phyloP scores from a whole-genome alignment of 2,888 invertebrate genomes.

The Diaphora mendica region DNA sequence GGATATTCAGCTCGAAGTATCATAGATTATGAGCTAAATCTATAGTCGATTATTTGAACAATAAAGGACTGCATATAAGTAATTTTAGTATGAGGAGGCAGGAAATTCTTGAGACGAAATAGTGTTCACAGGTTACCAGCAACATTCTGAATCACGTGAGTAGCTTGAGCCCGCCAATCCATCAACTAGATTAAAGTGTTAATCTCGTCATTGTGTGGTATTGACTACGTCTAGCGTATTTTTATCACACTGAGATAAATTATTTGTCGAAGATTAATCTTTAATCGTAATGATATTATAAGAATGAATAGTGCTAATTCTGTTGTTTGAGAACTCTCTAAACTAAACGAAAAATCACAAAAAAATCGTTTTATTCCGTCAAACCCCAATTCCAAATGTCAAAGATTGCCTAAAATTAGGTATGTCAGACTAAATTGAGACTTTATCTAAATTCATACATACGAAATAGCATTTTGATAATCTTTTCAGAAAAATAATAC shows the following conservation, averaged over 20 bases:
- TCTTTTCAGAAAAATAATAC: no score
- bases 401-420: no score
- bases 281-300: background rate
- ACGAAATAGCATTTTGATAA: no score
- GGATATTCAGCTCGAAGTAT: background rate
- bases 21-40: background rate
- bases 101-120: background rate
- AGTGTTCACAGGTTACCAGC: background rate
- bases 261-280: background rate
- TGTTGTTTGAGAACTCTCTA: no score
- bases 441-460: no score
- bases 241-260: background rate
- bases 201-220: constrained; percentile 2
- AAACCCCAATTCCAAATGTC: no score
- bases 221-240: constrained; percentile 1
- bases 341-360: no score
- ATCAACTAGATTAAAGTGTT: constrained; percentile 4
- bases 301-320: background rate
- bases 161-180: background rate
- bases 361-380: no score
- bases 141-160: background rate
- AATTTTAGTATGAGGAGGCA: background rate
- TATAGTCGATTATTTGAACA: no score
- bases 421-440: no score
- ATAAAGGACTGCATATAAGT: background rate